These are phyloP conservation scores for Dryoscopus gambensis DNA, from an alignment of 2,113 vertebrate genomes.

Conservation along the genomic window DNA sequence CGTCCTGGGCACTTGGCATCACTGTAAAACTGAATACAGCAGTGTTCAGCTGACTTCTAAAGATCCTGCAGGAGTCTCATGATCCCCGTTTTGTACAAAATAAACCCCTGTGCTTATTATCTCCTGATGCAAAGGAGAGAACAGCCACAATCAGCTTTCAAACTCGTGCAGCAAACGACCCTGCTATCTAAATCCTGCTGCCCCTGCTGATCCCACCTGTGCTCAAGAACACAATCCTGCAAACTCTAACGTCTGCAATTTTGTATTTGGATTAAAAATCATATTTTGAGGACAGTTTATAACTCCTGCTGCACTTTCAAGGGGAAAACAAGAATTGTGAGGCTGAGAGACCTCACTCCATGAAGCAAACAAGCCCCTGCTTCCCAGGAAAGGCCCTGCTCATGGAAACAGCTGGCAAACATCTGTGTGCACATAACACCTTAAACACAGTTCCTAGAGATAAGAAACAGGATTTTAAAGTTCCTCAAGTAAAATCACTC, in stretches of 20 bases:
- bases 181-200: background rate
- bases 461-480: background rate
- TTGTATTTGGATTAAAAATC: background rate
- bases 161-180: fast-evolving
- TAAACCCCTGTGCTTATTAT: background rate
- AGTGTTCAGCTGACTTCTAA: background rate
- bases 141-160: background rate
- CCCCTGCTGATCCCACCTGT: background rate
- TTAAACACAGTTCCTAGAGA: background rate
- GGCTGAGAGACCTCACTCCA: background rate
- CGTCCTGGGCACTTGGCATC: too few relatives aligned
- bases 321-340: background rate
- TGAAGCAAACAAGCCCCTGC: background rate
- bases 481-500: background rate
- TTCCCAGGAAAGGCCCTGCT: background rate
- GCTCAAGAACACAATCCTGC: background rate
- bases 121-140: background rate
- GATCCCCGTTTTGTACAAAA: background rate
- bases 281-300: background rate
- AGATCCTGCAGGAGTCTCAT: background rate
- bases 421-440: background rate
- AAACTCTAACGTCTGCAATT: background rate
- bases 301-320: background rate
- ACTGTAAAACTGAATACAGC: background rate
- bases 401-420: background rate